These are phyloP conservation scores for Bubo bubo DNA, from an alignment of 2,113 vertebrate genomes.

Conservation along the genomic window DNA sequence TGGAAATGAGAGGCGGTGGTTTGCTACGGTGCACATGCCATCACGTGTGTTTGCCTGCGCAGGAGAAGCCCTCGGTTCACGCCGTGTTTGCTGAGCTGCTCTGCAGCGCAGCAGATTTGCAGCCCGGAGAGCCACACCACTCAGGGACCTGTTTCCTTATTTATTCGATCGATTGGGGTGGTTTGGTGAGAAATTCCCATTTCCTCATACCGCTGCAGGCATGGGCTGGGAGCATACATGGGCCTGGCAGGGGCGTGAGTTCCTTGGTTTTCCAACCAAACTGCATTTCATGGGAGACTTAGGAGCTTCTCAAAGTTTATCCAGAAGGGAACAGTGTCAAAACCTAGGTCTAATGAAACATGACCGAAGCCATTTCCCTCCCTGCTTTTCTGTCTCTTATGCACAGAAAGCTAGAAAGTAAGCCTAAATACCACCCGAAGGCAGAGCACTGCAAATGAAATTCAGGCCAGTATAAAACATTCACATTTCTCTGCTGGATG, in stretches of 20 bases:
- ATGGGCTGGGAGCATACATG: rapidly evolving
- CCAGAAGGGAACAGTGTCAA: not conserved
- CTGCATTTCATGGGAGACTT: not conserved
- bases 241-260: rapidly evolving
- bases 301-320: not conserved
- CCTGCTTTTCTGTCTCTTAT: not conserved
- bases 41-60: not conserved
- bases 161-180: not conserved
- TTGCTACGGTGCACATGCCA: not conserved
- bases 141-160: not conserved
- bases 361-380: not conserved
- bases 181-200: not conserved
- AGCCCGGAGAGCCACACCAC: not conserved
- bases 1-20: not conserved
- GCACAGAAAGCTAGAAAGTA: not conserved
- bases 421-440: not conserved
- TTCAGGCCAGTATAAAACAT: not conserved
- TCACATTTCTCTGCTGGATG: not conserved
- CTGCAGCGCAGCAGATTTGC: not conserved
- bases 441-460: not conserved
- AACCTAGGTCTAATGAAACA: not conserved
- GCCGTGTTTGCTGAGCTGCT: not conserved
- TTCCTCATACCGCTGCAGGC: rapidly evolving
- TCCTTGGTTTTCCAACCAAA: not conserved
- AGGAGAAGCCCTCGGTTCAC: not conserved